Conservation (phyloP, 2,113 vertebrate species). For the Rhabdornis inornatus region DNA sequence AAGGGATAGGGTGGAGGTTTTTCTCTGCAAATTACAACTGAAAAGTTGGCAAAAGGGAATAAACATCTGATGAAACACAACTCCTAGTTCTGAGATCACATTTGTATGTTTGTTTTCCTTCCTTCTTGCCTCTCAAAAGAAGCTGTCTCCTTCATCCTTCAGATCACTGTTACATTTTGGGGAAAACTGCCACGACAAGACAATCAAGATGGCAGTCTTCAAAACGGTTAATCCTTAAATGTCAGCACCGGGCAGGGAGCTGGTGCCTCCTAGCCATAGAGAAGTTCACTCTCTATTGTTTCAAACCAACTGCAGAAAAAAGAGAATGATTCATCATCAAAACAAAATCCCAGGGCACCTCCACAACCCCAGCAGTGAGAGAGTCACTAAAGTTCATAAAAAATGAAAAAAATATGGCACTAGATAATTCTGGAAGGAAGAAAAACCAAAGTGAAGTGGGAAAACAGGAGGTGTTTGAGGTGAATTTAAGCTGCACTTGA, state of each 20-base stretch:
- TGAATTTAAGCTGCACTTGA: neutral
- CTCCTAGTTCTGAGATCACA: neutral
- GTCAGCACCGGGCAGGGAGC: fast-evolving
- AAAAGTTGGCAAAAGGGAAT: neutral
- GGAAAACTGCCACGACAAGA: neutral
- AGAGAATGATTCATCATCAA: neutral
- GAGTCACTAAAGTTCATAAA: neutral
- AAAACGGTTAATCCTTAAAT: neutral
- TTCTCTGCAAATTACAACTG: neutral
- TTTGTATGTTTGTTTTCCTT: neutral
- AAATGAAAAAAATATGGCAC: neutral
- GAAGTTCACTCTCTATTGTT: neutral
- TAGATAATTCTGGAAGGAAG: neutral
- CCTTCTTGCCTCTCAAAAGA: neutral
- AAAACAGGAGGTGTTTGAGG: neutral
- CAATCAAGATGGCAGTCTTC: neutral
- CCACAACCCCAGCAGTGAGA: neutral
- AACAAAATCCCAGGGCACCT: neutral
- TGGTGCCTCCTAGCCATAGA: neutral
- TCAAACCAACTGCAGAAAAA: neutral
- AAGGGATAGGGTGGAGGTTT: neutral
- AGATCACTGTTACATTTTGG: neutral
- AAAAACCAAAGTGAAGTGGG: neutral
- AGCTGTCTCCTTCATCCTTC: neutral
- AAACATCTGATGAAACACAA: neutral